These are phyloP conservation scores for Achroia grisella DNA, from an alignment of 1,140 invertebrate genomes.

Conservation along the genomic window DNA sequence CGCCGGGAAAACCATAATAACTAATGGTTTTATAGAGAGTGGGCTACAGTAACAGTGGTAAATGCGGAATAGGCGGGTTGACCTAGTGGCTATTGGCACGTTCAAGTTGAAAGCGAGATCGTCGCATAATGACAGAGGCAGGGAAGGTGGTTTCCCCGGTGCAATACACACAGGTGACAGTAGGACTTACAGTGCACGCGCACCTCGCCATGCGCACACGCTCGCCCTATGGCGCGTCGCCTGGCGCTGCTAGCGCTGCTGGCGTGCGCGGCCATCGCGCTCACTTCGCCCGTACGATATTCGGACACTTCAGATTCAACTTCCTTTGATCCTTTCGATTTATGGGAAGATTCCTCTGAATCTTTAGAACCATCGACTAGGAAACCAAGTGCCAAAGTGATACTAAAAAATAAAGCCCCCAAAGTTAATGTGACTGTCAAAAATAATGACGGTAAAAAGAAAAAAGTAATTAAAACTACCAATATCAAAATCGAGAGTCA, in stretches of 20 bases:
- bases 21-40: not conserved
- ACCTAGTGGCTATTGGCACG: conserved; percentile 46
- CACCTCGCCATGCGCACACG: conserved; percentile 68
- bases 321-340: conserved; percentile 36
- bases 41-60: conserved; percentile 9
- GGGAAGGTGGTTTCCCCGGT: conserved; percentile 47
- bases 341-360: conserved; percentile 55
- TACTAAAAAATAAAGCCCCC: conserved; percentile 36
- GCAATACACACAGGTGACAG: conserved; percentile 12
- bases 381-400: conserved; percentile 52
- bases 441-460: conserved; percentile 46
- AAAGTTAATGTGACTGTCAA: conserved; percentile 45
- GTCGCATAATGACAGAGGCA: conserved; percentile 54
- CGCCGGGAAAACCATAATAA: too few species aligned
- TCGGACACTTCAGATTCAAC: conserved; percentile 33
- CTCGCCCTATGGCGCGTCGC: conserved; percentile 64
- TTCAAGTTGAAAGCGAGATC: conserved; percentile 53
- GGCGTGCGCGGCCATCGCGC: conserved; percentile 38
- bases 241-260: conserved; percentile 63
- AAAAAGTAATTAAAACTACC: conserved; percentile 53
- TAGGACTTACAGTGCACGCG: conserved; percentile 53
- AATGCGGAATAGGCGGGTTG: conserved; percentile 30
- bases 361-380: conserved; percentile 31
- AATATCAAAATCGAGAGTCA: conserved; percentile 59
- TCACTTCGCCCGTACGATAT: conserved; percentile 22